Conservation (phyloP, 2,888 invertebrate species). For the Timandra comae region DNA sequence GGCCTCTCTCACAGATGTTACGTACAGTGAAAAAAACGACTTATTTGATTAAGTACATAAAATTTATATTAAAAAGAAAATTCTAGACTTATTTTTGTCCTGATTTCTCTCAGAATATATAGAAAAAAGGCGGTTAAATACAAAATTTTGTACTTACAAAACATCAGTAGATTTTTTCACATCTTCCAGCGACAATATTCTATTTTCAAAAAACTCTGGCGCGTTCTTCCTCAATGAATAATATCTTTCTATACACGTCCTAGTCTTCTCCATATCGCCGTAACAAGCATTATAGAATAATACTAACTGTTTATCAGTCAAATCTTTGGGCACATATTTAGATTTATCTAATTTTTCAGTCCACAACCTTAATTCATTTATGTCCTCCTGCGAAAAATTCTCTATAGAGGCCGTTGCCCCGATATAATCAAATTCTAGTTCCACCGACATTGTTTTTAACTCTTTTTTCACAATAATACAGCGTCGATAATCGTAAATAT, state of each 20-base stretch:
- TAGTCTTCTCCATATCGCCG: constrained; percentile 75
- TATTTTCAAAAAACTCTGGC: constrained; percentile 79
- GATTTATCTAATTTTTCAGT: constrained; percentile 62
- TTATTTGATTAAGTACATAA: no score
- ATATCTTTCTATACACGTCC: constrained; percentile 79
- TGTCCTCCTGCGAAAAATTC: constrained; percentile 66
- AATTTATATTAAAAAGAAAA: no score
- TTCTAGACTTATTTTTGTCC: no score
- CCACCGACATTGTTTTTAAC: constrained; percentile 47
- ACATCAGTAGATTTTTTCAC: constrained; percentile 61
- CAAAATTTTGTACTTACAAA: constrained; percentile 60
- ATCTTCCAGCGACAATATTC: constrained; percentile 71
- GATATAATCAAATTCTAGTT: constrained; percentile 63
- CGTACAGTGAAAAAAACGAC: no score
- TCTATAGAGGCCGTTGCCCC: constrained; percentile 61
- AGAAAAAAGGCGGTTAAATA: neutral
- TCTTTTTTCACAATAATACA: constrained; percentile 21
- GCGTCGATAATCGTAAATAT: constrained; percentile 36
- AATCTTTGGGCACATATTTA: constrained; percentile 69
- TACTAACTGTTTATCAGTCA: constrained; percentile 78
- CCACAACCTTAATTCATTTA: constrained; percentile 63
- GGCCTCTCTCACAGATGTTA: no score
- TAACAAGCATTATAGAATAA: constrained; percentile 82
- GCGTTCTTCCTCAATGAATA: constrained; percentile 75
- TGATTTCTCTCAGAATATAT: neutral